Evolutionary conservation across 2,113 vertebrate species (phyloP).

Genomic region (Noturus placidus): DNA sequence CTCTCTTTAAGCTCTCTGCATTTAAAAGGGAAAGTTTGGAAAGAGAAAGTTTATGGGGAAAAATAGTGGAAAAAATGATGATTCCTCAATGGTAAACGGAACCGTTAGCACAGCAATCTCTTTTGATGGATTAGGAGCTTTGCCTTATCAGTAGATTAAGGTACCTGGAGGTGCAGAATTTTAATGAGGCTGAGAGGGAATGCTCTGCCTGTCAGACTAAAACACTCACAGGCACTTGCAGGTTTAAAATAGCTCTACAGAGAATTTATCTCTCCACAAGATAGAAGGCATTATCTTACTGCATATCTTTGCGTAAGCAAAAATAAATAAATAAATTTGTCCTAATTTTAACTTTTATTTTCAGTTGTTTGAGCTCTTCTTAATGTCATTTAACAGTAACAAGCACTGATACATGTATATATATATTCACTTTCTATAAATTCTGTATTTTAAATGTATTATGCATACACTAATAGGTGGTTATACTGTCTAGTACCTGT

Average conservation of each 20-base stretch:
- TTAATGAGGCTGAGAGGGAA: conserved; percentile 58
- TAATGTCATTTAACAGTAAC: neutral
- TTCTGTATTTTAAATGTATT: neutral
- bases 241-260: conserved; percentile 54
- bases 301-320: conserved; percentile 28
- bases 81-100: conserved; percentile 63
- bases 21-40: conserved; percentile 47
- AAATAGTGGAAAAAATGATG: conserved; percentile 46
- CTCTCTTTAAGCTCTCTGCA: conserved; percentile 28
- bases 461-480: too few relatives aligned
- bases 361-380: neutral
- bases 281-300: conserved; percentile 34
- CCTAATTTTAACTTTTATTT: neutral
- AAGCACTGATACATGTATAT: neutral
- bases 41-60: conserved; percentile 48
- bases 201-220: conserved; percentile 57
- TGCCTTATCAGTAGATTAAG: conserved; percentile 68
- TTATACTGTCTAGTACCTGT: too few relatives aligned
- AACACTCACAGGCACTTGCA: conserved; percentile 44
- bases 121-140: conserved; percentile 70
- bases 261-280: conserved; percentile 40
- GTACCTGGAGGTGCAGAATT: conserved; percentile 64
- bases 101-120: conserved; percentile 58
- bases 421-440: neutral
- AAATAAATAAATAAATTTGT: neutral